Evolutionary conservation across 1,140 invertebrate genomes (phyloP), one percentile per base, ranked within the genome.

Genomic region (Drosophila kurseongensis): DNA sequence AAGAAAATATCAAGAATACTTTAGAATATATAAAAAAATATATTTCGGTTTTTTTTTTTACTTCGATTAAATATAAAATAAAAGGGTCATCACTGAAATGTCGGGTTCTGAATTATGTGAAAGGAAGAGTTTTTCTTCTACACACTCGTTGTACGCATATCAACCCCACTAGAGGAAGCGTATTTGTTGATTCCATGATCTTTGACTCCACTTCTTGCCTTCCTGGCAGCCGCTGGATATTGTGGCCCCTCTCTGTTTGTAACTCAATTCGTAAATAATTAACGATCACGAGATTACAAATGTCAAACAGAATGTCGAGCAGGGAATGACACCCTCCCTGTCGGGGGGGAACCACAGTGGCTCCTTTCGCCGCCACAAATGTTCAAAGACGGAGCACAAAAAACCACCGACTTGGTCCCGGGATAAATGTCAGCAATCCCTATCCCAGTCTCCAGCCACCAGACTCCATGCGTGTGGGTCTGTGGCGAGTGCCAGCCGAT

Each of bases 241-340:
- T 47, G 38, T 29, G 38, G 18, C 36, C 35, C 63, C 35, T 29
- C 35, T 45, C 42, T 29, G 51, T 62, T 78, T 75, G 85, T 85
- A 81, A 79, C 90, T 84, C 83, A 91, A 91, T 91, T 91, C 90
- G 78, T 82, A 91, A 91, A 91, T 90, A 91, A 91, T 91, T 91
- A 91, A 91, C 90, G 90, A 91, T 91, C 90, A 54, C 84, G 56
- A 88, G 90, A 91, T 91, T 91, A 91, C 90, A 91, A 91, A 91
- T 91, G 90, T 91, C 90, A 91, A 91, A 91, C 75, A 85, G 67
- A 91, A 85, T 91, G 90, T 91, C 90, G 91, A 80, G 50, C 83
- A 76, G 83, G 60, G 54, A 65, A 68, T 63, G 72, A 47, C 72
- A 59, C 63, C 69, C 56, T 65, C 40, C 40, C 27, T 36, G 50